Conservation (phyloP, 2,797 vertebrate species). For the Gobio occitaniae region DNA sequence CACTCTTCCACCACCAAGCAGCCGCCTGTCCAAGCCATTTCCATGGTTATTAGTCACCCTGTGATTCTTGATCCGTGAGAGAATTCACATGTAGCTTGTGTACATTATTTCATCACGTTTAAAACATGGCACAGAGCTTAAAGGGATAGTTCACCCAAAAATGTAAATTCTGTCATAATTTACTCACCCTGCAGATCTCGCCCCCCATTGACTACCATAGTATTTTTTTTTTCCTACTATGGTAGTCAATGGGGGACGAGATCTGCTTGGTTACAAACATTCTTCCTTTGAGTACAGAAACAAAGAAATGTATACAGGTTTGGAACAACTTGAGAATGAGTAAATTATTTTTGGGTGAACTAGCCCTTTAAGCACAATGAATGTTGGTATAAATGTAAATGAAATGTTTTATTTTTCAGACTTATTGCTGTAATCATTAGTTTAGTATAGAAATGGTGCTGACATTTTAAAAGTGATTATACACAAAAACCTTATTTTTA, state of each 20-base stretch:
- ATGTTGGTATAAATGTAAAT: background rate
- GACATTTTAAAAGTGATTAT: background rate
- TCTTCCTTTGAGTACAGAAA: no score
- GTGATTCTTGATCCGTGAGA: background rate
- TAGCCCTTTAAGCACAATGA: background rate
- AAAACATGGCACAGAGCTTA: background rate
- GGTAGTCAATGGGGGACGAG: no score
- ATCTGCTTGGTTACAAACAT: no score
- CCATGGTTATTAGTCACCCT: constrained; percentile 28
- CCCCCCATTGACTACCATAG: no score
- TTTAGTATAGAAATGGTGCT: background rate
- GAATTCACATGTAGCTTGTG: background rate
- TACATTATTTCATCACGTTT: background rate
- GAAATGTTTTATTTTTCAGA: background rate
- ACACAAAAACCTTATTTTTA: background rate
- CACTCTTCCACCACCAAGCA: constrained; percentile 16
- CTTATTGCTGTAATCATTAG: background rate
- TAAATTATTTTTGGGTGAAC: no score
- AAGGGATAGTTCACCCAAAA: no score
- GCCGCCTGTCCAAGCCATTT: background rate
- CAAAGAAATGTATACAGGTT: no score
- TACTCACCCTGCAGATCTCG: no score
- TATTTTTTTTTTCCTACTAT: no score
- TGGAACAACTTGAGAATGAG: no score
- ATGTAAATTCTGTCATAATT: no score